These are phyloP conservation scores for Pseudomyrmex pallidus DNA, from an alignment of 1,140 invertebrate genomes.

Conservation along the genomic window DNA sequence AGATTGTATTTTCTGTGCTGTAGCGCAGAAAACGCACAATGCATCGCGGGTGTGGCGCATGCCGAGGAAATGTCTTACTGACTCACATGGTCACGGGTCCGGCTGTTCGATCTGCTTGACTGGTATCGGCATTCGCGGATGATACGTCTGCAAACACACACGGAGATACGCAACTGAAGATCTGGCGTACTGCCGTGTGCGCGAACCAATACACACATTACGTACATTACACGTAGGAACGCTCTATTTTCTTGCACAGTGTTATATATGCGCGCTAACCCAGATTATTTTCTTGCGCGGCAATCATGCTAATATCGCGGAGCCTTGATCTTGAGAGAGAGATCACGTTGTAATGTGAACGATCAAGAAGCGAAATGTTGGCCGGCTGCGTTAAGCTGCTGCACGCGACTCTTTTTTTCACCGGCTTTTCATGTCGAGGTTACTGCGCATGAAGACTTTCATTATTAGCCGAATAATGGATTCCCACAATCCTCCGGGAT, in stretches of 20 bases:
- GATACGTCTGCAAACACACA: not conserved
- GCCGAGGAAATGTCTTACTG: slow-evolving; percentile 76
- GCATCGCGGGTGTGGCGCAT: slow-evolving; percentile 73
- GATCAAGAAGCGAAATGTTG: slow-evolving; percentile 44
- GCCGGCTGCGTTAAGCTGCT: not conserved
- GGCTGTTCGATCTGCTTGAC: slow-evolving; percentile 37
- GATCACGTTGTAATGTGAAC: slow-evolving; percentile 60
- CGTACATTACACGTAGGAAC: not conserved
- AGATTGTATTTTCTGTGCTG: slow-evolving; percentile 1
- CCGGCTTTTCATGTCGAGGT: slow-evolving; percentile 16
- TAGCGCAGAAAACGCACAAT: slow-evolving; percentile 67
- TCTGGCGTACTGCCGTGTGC: too few species aligned
- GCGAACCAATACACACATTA: not conserved
- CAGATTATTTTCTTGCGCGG: slow-evolving; percentile 72
- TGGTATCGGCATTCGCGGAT: slow-evolving; percentile 40
- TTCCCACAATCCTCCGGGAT: slow-evolving; percentile 15
- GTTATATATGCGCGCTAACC: slow-evolving; percentile 61
- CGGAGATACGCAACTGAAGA: not conserved
- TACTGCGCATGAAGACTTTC: slow-evolving; percentile 38
- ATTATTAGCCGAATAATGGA: slow-evolving; percentile 49
- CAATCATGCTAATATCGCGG: slow-evolving; percentile 72
- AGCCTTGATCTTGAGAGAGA: slow-evolving; percentile 74
- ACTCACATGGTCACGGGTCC: slow-evolving; percentile 71
- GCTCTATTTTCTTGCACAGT: not conserved
- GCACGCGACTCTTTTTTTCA: not conserved